Percentiles rank a stretch among this genome's conserved stretches.
These are phyloP conservation scores for Sialia sialis DNA, from an alignment of 2,113 vertebrate genomes.

Conservation along the genomic window DNA sequence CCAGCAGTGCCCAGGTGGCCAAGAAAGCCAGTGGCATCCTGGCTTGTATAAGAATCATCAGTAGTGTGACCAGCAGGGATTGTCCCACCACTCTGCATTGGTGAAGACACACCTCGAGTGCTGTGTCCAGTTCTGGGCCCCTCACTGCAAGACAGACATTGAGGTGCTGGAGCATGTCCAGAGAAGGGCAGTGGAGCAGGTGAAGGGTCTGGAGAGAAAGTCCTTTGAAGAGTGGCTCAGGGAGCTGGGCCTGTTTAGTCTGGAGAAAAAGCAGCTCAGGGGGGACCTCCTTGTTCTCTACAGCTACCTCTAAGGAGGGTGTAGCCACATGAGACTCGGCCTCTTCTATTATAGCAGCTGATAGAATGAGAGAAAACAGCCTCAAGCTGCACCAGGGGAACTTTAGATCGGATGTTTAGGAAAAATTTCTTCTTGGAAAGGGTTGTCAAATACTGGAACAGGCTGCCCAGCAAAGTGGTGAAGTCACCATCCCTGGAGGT, in stretches of 20 bases:
- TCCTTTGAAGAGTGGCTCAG: not conserved
- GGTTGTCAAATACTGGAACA: not conserved
- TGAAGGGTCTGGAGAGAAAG: not conserved
- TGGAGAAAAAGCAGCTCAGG: not conserved
- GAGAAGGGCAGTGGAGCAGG: not conserved
- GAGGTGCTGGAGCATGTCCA: not conserved
- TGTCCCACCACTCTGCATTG: fast-evolving
- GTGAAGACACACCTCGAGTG: not conserved
- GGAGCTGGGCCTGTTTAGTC: not conserved
- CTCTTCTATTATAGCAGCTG: not conserved
- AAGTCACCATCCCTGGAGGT: not conserved
- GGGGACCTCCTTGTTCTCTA: not conserved
- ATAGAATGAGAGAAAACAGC: not conserved
- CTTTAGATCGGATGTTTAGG: not conserved
- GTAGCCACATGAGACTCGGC: fast-evolving
- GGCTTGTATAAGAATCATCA: not conserved
- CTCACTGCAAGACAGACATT: not conserved
- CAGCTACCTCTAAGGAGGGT: not conserved
- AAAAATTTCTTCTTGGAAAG: not conserved
- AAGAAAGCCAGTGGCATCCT: not conserved
- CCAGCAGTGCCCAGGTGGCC: not conserved
- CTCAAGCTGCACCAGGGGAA: not conserved
- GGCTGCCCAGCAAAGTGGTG: not conserved
- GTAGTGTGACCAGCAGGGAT: not conserved
- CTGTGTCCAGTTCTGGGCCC: not conserved